phyloP scores from a whole-genome alignment of 1,140 invertebrate genomes.

The Halyomorpha halys region DNA sequence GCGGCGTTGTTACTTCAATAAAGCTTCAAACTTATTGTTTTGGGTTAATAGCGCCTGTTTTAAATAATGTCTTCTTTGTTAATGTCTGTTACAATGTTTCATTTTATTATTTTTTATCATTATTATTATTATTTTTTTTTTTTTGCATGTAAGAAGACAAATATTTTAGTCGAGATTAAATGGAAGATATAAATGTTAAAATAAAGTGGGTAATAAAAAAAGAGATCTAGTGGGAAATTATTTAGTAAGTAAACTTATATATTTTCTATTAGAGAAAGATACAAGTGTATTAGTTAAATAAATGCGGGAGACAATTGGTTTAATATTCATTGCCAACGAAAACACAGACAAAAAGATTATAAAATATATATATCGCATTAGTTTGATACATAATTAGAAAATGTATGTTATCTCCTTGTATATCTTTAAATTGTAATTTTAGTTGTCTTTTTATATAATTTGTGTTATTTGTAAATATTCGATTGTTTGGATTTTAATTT shows the following conservation, averaged over 20 bases:
- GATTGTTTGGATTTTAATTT: conserved; percentile 1
- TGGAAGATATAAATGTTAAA: too few relatives aligned
- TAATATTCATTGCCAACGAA: conserved; percentile 14
- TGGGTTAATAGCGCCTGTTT: too few relatives aligned
- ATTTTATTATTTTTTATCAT: not conserved
- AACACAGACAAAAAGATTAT: not conserved
- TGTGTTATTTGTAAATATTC: conserved; percentile 12
- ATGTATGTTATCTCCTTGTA: conserved; percentile 9
- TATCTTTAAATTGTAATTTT: conserved; percentile 4
- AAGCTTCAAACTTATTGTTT: too few relatives aligned
- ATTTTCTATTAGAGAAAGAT: not conserved
- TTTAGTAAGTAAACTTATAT: too few relatives aligned
- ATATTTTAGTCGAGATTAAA: not conserved
- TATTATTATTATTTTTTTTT: conserved; percentile 4
- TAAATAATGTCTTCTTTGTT: conserved; percentile 3
- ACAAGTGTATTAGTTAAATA: not conserved
- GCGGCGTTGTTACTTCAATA: conserved; percentile 15
- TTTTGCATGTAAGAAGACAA: not conserved
- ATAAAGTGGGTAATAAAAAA: too few relatives aligned
- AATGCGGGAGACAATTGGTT: conserved; percentile 16
- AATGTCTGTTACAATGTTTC: not conserved
- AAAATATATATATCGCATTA: too few relatives aligned
- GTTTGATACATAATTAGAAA: too few relatives aligned
- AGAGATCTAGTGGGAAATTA: too few relatives aligned
- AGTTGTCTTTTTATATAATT: conserved; percentile 4